Evolutionary conservation across 2,113 vertebrate genomes (phyloP).

Genomic region (Lampris incognitus): DNA sequence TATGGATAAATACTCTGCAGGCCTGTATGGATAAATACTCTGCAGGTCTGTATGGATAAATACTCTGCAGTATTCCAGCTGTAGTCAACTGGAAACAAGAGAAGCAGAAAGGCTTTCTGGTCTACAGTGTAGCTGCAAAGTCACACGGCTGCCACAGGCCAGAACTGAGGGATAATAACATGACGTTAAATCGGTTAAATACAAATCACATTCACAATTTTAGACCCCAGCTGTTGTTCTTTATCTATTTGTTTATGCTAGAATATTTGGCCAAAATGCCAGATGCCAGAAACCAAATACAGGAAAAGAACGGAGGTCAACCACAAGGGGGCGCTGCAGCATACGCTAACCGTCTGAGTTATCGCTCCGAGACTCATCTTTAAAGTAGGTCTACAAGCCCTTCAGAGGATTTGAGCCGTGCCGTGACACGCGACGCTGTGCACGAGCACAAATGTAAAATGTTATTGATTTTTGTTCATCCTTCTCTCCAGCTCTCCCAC

Average conservation of each 20-base stretch:
- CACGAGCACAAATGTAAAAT: conserved; percentile 7
- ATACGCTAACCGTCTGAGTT: background rate
- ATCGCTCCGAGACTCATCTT: background rate
- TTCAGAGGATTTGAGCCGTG: background rate
- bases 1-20: too few relatives aligned
- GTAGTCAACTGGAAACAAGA: background rate
- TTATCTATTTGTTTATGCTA: background rate
- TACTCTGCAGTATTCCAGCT: background rate
- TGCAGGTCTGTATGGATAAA: background rate
- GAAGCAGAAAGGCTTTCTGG: background rate
- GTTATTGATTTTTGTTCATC: conserved; percentile 13
- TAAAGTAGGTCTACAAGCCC: background rate
- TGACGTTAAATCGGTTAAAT: background rate
- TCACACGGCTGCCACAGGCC: background rate
- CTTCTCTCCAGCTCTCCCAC: conserved; percentile 21
- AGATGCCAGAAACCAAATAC: background rate
- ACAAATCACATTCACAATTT: background rate
- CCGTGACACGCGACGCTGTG: too few relatives aligned
- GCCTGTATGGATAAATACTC: too few relatives aligned
- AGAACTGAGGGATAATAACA: background rate
- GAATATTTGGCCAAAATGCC: background rate
- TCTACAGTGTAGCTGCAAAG: background rate
- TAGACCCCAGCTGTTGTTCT: background rate
- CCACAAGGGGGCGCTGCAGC: background rate
- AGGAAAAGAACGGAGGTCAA: background rate